These are phyloP conservation scores for Phrynosoma blainvillii DNA, from an alignment of 2,113 vertebrate species.

Conservation along the genomic window DNA sequence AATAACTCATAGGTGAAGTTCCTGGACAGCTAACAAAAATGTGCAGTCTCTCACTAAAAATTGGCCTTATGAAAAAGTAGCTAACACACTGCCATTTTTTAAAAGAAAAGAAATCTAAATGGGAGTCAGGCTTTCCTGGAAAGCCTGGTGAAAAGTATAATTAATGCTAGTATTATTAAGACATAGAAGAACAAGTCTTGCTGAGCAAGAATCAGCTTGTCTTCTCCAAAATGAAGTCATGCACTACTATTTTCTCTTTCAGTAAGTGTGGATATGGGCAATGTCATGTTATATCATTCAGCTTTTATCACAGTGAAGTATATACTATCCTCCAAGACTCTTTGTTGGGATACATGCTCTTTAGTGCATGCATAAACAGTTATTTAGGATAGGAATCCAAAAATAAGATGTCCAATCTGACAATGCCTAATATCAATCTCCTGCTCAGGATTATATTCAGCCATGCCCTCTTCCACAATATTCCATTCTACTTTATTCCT, in stretches of 20 bases:
- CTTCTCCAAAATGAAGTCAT: background rate
- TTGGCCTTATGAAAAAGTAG: too few species aligned
- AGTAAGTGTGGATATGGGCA: background rate
- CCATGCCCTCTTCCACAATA: too few species aligned
- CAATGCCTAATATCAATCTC: too few species aligned
- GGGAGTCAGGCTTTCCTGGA: background rate
- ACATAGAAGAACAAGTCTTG: background rate
- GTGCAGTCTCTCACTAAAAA: background rate
- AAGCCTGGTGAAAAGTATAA: background rate
- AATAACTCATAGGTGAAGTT: too few species aligned
- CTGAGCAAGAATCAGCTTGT: constrained; percentile 6
- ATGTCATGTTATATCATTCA: background rate
- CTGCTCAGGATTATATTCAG: too few species aligned
- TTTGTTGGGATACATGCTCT: too few species aligned
- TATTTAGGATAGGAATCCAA: too few species aligned
- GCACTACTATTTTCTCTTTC: background rate
- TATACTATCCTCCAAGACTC: background rate
- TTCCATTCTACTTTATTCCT: too few species aligned
- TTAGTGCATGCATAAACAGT: background rate
- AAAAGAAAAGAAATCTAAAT: background rate
- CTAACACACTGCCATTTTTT: background rate
- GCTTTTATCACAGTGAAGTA: background rate
- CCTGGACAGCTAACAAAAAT: too few species aligned
- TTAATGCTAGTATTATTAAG: background rate
- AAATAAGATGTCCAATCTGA: too few species aligned